phyloP scores from a whole-genome alignment of 1,140 invertebrate genomes.

The Drosophila nikananu region DNA sequence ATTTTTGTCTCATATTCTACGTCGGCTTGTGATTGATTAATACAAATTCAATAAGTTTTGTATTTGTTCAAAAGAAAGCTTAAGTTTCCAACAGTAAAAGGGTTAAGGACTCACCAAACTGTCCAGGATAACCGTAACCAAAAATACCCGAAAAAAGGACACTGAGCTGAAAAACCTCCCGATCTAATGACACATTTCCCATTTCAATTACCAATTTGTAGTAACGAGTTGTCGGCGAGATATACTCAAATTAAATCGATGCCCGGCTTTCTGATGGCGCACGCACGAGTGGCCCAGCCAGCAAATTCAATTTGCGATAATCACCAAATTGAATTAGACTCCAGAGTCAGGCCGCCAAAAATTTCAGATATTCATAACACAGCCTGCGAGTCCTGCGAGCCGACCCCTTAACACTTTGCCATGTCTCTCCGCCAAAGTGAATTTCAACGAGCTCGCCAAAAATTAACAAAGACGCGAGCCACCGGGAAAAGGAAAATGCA shows the following conservation, averaged over 20 bases:
- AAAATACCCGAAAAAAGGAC: background rate
- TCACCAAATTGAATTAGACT: slow-evolving; percentile 76
- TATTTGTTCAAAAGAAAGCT: background rate
- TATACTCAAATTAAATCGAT: slow-evolving; percentile 44
- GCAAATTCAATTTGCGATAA: slow-evolving; percentile 78
- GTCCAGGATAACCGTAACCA: background rate
- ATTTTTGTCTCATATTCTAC: background rate
- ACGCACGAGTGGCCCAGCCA: slow-evolving; percentile 53
- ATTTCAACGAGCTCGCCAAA: slow-evolving; percentile 79
- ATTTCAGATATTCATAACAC: slow-evolving; percentile 74
- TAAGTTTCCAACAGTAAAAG: background rate
- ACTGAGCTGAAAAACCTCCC: background rate
- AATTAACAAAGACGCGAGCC: slow-evolving; percentile 73
- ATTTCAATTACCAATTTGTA: slow-evolving; percentile 33
- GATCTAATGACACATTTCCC: slow-evolving; percentile 16
- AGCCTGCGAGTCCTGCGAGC: slow-evolving; percentile 15
- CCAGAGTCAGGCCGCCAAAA: slow-evolving; percentile 61
- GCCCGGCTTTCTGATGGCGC: slow-evolving; percentile 30
- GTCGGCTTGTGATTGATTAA: background rate
- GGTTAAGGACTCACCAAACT: background rate
- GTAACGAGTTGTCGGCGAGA: slow-evolving; percentile 29
- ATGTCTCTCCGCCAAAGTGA: slow-evolving; percentile 57
- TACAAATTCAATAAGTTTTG: background rate
- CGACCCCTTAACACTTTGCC: slow-evolving; percentile 63
- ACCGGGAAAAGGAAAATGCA: slow-evolving; percentile 76